These are phyloP conservation scores for Sebastes schlegelii DNA, from an alignment of 2,113 vertebrate genomes.

Conservation along the genomic window DNA sequence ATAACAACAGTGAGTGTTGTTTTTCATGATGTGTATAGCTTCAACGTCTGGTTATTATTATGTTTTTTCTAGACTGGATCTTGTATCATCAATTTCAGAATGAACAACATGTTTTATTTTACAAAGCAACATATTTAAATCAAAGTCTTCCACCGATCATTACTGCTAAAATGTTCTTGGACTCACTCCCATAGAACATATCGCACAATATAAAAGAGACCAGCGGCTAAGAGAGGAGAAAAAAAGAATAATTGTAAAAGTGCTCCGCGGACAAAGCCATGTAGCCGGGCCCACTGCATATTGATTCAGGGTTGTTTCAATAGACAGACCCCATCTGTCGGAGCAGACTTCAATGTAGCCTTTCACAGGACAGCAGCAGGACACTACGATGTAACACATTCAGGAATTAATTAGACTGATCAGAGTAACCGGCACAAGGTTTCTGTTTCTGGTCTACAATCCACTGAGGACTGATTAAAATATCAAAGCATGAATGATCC, in stretches of 20 bases:
- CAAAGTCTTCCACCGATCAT: neutral
- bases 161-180: conserved; percentile 6
- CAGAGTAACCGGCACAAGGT: conserved; percentile 36
- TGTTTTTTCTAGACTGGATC: conserved; percentile 12
- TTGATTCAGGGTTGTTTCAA: conserved; percentile 72
- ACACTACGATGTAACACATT: conserved; percentile 64
- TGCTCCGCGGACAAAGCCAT: conserved; percentile 62
- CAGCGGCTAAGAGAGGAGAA: conserved; percentile 3
- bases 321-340: conserved; percentile 60
- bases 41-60: conserved; percentile 5
- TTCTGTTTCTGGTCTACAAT: neutral
- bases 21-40: neutral
- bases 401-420: conserved; percentile 69
- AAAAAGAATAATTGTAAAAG: conserved; percentile 47
- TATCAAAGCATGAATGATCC: conserved; percentile 7
- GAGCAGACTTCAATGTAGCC: conserved; percentile 62
- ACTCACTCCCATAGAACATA: neutral
- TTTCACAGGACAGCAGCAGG: conserved; percentile 71
- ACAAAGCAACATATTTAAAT: conserved; percentile 18
- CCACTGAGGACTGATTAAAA: conserved; percentile 7
- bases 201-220: conserved; percentile 32
- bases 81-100: conserved; percentile 20
- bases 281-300: conserved; percentile 61
- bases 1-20: neutral
- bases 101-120: conserved; percentile 24